Evolutionary conservation across 2,113 vertebrate genomes (phyloP), one percentile per base, ranked within the genome.

Genomic region (Apodemus sylvaticus): DNA sequence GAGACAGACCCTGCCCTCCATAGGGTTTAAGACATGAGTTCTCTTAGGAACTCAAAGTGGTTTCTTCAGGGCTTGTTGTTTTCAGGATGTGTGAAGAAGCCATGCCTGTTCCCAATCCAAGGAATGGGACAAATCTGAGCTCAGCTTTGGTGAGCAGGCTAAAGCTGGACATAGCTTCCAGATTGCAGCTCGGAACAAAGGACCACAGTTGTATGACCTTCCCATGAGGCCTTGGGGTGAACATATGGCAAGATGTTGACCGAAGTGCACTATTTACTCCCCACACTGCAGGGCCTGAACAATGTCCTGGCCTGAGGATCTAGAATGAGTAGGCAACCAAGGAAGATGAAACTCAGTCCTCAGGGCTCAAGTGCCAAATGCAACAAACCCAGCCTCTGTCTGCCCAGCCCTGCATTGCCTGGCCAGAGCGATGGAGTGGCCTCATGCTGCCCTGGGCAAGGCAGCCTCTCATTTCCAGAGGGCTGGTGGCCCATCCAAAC

Each of bases 251-350:
- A 31, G 60, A 58, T 34, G n/a, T 29, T 10, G 29, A 29, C 73
- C 89, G 20, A 17, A 22, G 4, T 4, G 1, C 11, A 66, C 31
- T 86, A 12, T 60, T 77, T 87, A 34, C 85, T 85, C 42, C 26
- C 34, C 39, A 29, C 10, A 26, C 71, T 60, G 4, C 17, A 79
- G 85, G 51, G 13, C 60, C 55, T 71, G 39, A 48, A n/a, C 36
- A 20, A 29, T 1, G 4, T 39, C 45, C 3, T n/a, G n/a, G 53
- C 11, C 34, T 0, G 0, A 53, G 19, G 55, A 51, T 19, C 34
- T 51, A 60, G 29, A 17, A 51, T 11, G 42, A 39, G 19, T 29
- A 10, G 19, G 48, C 51, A 64, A 22, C 42, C 13, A 14, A 17
- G 62, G 14, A 85, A 42, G n/a, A 20, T 20, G 64, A 62, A 34